phyloP scores from a whole-genome alignment of 2,113 vertebrate genomes.

The Atractosteus spatula region DNA sequence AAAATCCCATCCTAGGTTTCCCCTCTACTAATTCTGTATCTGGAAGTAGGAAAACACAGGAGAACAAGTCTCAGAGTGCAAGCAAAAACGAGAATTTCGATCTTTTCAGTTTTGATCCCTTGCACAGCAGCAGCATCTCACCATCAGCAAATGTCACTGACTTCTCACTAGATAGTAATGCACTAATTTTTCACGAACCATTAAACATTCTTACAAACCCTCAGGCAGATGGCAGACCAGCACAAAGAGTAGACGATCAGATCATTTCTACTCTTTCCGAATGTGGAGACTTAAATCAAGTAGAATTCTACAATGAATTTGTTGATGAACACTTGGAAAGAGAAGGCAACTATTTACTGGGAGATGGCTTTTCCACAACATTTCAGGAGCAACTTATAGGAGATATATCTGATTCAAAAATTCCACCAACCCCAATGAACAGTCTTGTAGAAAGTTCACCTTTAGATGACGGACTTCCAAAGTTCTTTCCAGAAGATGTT shows the following conservation, averaged over 20 bases:
- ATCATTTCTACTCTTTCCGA: slow-evolving; percentile 63
- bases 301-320: slow-evolving; percentile 67
- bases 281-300: slow-evolving; percentile 60
- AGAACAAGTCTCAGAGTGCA: slow-evolving; percentile 62
- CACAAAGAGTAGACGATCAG: slow-evolving; percentile 40
- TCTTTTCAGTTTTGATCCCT: slow-evolving; percentile 79
- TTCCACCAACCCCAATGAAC: slow-evolving; percentile 84
- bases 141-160: slow-evolving; percentile 52
- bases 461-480: slow-evolving; percentile 65
- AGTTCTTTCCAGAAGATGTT: slow-evolving; percentile 76
- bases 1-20: slow-evolving; percentile 76
- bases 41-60: slow-evolving; percentile 71
- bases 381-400: slow-evolving; percentile 37
- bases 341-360: slow-evolving; percentile 42
- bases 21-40: slow-evolving; percentile 72
- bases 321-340: slow-evolving; percentile 52
- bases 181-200: slow-evolving; percentile 55
- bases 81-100: slow-evolving; percentile 69
- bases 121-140: slow-evolving; percentile 57
- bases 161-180: slow-evolving; percentile 66
- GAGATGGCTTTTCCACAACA: slow-evolving; percentile 47
- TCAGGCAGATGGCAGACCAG: slow-evolving; percentile 44
- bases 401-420: slow-evolving; percentile 59
- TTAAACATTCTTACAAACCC: slow-evolving; percentile 37
- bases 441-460: slow-evolving; percentile 81